Evolutionary conservation across 2,888 invertebrate species (phyloP), one percentile per base, ranked within the genome.

Genomic region (Belgica antarctica): DNA sequence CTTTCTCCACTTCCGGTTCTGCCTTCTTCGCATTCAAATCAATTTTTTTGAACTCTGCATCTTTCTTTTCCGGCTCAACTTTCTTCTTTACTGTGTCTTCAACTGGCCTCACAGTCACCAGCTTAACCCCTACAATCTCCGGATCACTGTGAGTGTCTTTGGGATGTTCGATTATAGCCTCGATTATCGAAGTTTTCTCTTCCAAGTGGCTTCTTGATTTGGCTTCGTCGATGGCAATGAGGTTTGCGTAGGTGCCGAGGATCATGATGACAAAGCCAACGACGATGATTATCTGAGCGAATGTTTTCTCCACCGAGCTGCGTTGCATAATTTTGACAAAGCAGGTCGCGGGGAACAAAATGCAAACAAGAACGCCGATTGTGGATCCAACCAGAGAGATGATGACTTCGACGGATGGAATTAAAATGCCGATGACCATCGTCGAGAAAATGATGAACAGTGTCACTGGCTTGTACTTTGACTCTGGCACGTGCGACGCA

Each of bases 401-500:
- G 70, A 98, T 93, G 75, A 97, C 85, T 82, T 98, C 94, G 71
- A 94, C 93, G 77, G 94, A 96, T 15, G 98, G 98, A 74, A 97
- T 88, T 72, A 94, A 78, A 65, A 98, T 85, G 12, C 94, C 95
- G 71, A 90, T 85, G 71, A 87, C 80, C 63, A 97, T 82, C 0
- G 96, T 89, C 19, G 86, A 82, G 0, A 84, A 79, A 0, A 98
- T 86, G 72, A 97, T 91, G 17, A 84, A 81, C 10, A 90, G 80
- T 0, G 98, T 98, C 68, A 98, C 86, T 52, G 86, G 83, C 73
- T 90, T 89, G 80, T 96, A 96, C 70, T 90, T 87, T 15, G 83
- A 78, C 78, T 90, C 92, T 0, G 96, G 94, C 75, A 97, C 96
- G 75, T 90, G 89, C 75, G 79, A 78, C 63, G 85, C 82, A 75